Evolutionary conservation across 2,113 vertebrate genomes (phyloP).

Genomic region (Bos taurus): DNA sequence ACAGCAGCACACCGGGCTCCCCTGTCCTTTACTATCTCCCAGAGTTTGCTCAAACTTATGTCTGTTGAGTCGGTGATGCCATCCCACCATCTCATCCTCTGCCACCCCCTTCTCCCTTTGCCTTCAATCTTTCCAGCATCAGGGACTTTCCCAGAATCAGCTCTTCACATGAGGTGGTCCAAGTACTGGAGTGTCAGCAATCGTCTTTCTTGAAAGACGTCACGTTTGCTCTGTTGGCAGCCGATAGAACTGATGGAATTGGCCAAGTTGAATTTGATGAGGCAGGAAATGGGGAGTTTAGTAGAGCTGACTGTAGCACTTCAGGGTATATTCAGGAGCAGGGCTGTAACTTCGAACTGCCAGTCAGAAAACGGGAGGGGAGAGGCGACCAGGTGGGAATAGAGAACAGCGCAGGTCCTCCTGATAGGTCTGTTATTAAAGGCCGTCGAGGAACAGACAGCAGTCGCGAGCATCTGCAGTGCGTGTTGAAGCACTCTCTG

Average conservation of each 20-base stretch:
- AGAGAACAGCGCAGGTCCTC: not conserved
- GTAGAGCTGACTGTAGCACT: too few species aligned
- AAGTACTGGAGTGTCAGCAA: not conserved
- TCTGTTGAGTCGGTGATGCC: not conserved
- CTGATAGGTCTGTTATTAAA: not conserved
- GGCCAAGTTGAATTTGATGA: not conserved
- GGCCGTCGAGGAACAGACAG: fast-evolving
- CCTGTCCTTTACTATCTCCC: not conserved
- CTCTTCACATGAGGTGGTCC: not conserved
- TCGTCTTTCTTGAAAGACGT: not conserved
- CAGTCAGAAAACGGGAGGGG: not conserved
- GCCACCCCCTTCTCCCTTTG: not conserved
- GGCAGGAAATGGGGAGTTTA: not conserved
- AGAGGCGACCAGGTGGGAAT: not conserved
- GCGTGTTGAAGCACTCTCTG: not conserved
- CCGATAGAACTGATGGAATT: not conserved
- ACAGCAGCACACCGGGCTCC: not conserved
- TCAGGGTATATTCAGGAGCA: not conserved
- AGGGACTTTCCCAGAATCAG: not conserved
- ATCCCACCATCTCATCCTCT: not conserved
- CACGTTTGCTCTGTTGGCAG: not conserved
- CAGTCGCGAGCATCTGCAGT: not conserved
- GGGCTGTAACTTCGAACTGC: not conserved
- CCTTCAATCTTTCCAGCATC: not conserved
- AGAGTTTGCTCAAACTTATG: not conserved